These are phyloP conservation scores for Amitus sp. DNA, from an alignment of 2,888 invertebrate genomes.

Conservation along the genomic window DNA sequence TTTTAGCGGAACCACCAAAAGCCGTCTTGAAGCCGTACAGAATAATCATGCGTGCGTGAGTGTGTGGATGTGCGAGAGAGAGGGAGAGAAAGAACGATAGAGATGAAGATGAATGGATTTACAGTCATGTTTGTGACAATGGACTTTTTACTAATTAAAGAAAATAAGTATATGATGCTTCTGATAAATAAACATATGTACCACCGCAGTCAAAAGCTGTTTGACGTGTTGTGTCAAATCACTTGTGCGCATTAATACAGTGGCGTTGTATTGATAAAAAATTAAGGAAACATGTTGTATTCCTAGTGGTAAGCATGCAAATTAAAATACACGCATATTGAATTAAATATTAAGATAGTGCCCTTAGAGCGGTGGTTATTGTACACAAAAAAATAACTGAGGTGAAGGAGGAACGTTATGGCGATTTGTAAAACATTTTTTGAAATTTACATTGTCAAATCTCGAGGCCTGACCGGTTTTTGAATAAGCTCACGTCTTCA, in stretches of 20 bases:
- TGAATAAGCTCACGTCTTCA: constrained; percentile 12
- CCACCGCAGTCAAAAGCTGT: constrained; percentile 53
- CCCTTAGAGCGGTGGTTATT: constrained; percentile 51
- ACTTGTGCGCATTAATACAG: constrained; percentile 46
- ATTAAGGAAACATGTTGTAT: constrained; percentile 47
- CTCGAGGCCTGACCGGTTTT: background rate
- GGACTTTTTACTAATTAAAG: constrained; percentile 60
- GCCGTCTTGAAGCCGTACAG: background rate
- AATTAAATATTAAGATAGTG: constrained; percentile 53
- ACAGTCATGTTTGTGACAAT: constrained; percentile 52
- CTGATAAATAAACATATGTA: constrained; percentile 58
- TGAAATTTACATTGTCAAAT: too few relatives aligned
- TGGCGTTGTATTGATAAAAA: constrained; percentile 42
- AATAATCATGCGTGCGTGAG: background rate
- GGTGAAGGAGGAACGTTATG: constrained; percentile 46
- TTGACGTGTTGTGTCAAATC: constrained; percentile 55
- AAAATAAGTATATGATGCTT: constrained; percentile 54
- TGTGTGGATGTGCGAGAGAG: background rate
- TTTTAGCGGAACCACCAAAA: too few relatives aligned
- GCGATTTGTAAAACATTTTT: too few relatives aligned
- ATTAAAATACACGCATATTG: constrained; percentile 55
- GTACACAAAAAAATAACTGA: constrained; percentile 29
- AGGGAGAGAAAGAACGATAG: constrained; percentile 1
- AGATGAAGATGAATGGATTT: constrained; percentile 45
- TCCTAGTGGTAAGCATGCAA: constrained; percentile 56